Conservation (phyloP, 2,113 vertebrate genomes). For the Cyanoderma ruficeps region DNA sequence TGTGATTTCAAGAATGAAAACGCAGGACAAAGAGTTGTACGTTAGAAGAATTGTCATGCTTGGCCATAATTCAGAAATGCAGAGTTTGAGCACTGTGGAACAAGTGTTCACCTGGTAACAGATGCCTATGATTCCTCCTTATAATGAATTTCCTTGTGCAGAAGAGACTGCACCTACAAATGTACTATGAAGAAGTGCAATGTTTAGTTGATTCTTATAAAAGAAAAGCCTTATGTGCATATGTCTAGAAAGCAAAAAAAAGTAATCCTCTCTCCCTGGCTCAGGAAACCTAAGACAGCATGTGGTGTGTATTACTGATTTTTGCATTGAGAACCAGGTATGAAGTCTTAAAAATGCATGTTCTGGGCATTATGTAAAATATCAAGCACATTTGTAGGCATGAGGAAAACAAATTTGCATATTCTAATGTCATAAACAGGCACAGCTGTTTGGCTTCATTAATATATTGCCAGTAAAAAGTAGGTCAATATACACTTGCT, state of each 20-base stretch:
- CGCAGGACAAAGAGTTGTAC: not conserved
- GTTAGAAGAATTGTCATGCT: not conserved
- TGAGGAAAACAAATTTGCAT: not conserved
- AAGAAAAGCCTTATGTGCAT: not conserved
- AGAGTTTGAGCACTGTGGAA: not conserved
- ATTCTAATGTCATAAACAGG: not conserved
- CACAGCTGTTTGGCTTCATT: constrained; percentile 5
- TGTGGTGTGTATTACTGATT: not conserved
- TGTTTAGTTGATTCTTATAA: not conserved
- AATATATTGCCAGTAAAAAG: constrained; percentile 16
- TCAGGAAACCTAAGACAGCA: not conserved
- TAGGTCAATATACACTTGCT: constrained; percentile 32
- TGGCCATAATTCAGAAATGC: fast-evolving
- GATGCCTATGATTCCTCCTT: not conserved
- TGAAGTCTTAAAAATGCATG: not conserved
- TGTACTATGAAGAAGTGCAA: not conserved
- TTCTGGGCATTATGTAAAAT: not conserved
- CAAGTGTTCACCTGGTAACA: not conserved
- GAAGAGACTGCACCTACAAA: not conserved
- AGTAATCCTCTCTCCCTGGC: not conserved
- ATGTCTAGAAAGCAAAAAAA: not conserved
- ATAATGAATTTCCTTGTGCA: not conserved
- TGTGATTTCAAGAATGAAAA: not conserved
- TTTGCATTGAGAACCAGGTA: not conserved
- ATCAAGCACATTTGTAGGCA: not conserved